These are phyloP conservation scores for Myripristis jacobus DNA, from an alignment of 2,797 vertebrate species.

Conservation along the genomic window DNA sequence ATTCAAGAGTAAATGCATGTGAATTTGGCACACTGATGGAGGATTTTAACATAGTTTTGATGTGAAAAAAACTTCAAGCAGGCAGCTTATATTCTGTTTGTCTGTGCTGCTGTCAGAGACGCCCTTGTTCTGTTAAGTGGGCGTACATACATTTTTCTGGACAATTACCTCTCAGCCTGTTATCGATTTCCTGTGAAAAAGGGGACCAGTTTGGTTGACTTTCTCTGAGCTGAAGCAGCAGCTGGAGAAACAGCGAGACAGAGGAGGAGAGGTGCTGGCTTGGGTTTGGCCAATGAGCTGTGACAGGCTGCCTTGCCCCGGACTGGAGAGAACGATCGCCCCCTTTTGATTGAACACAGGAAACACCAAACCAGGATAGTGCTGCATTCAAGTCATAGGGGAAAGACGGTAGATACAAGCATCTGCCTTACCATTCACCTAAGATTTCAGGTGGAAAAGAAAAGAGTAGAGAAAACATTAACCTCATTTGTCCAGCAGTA, in stretches of 20 bases:
- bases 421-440: background rate
- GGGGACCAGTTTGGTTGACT: constrained; percentile 31
- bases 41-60: constrained; percentile 11
- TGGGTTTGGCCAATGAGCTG: constrained; percentile 33
- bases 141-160: constrained; percentile 42
- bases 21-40: constrained; percentile 11
- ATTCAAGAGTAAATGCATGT: background rate
- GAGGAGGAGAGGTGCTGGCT: constrained; percentile 18
- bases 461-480: background rate
- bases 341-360: constrained; percentile 26
- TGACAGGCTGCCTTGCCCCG: constrained; percentile 21
- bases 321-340: constrained; percentile 18
- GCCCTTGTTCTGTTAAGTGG: constrained; percentile 48
- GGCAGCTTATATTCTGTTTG: background rate
- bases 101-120: constrained; percentile 18
- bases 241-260: constrained; percentile 18
- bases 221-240: constrained; percentile 37
- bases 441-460: background rate
- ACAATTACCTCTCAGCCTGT: constrained; percentile 55
- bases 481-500: background rate
- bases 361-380: constrained; percentile 20
- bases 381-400: background rate
- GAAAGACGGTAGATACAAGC: background rate
- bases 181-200: constrained; percentile 59
- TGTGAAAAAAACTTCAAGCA: background rate